phyloP scores from a whole-genome alignment of 2,797 vertebrate genomes.

The Pseudochirops cupreus region DNA sequence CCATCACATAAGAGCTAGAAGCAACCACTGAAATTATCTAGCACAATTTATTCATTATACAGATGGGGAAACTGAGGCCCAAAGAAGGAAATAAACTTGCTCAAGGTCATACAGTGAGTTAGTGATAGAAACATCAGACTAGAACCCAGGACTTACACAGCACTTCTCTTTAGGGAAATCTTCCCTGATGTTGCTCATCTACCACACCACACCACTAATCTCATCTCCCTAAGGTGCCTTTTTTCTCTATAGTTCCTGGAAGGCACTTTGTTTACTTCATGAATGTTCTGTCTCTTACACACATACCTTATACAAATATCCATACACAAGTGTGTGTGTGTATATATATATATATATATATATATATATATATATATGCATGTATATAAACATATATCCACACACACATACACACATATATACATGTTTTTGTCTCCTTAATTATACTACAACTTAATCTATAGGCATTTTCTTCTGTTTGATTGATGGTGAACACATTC shows the following conservation, averaged over 20 bases:
- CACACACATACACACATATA: too few species aligned
- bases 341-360: too few species aligned
- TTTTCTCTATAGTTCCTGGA: neutral
- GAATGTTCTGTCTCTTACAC: neutral
- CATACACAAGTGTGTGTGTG: too few species aligned
- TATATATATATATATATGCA: too few species aligned
- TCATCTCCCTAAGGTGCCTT: neutral
- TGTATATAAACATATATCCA: neutral
- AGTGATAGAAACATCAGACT: neutral
- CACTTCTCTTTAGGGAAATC: neutral
- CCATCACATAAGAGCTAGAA: neutral
- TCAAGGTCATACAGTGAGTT: neutral
- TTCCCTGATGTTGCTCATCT: neutral
- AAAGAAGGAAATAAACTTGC: neutral
- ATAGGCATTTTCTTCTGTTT: neutral
- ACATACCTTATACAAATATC: neutral
- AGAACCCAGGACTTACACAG: neutral
- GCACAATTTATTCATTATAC: constrained; percentile 32
- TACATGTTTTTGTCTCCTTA: neutral
- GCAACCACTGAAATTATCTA: constrained; percentile 81
- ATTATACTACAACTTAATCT: neutral
- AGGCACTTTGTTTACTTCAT: neutral
- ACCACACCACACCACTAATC: neutral
- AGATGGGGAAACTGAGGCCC: neutral
- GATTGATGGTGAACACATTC: neutral